These are phyloP conservation scores for Zygogramma bicolorata DNA, from an alignment of 2,888 invertebrate genomes.

Conservation along the genomic window DNA sequence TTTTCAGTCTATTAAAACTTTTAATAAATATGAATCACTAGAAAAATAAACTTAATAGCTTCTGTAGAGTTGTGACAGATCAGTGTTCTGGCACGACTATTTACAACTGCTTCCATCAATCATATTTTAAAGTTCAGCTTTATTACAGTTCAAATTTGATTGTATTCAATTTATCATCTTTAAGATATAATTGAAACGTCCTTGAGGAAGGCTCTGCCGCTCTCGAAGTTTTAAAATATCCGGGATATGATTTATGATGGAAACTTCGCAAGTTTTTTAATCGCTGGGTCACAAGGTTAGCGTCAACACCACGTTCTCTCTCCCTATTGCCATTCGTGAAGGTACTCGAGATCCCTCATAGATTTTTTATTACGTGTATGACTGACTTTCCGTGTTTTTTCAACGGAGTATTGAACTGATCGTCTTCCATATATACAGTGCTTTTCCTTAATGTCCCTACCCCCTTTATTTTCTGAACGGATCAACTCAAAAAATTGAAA, in stretches of 20 bases:
- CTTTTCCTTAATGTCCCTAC: too few relatives aligned
- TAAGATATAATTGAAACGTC: conserved; percentile 53
- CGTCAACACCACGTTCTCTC: conserved; percentile 12
- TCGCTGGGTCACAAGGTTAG: conserved; percentile 45
- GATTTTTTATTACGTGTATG: too few relatives aligned
- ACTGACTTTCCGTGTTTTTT: too few relatives aligned
- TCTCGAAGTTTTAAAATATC: conserved; percentile 53
- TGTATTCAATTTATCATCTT: conserved; percentile 54
- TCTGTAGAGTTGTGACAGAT: conserved; percentile 37
- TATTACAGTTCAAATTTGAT: conserved; percentile 51
- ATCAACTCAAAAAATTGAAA: too few relatives aligned
- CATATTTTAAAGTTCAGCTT: conserved; percentile 45
- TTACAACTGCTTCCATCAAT: conserved; percentile 47
- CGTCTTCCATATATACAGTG: too few relatives aligned
- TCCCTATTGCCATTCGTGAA: neutral
- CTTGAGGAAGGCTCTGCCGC: conserved; percentile 52
- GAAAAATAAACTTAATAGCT: conserved; percentile 45
- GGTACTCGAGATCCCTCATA: neutral
- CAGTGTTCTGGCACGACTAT: conserved; percentile 37
- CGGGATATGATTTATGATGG: conserved; percentile 51
- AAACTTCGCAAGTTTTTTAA: conserved; percentile 51
- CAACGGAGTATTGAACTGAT: too few relatives aligned
- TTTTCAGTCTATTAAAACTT: conserved; percentile 38
- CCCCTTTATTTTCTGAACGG: too few relatives aligned
- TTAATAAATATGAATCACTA: conserved; percentile 49